Base-by-base conservation (phyloP, 1,140 invertebrate species). In the Diorhabda elongata region DNA sequence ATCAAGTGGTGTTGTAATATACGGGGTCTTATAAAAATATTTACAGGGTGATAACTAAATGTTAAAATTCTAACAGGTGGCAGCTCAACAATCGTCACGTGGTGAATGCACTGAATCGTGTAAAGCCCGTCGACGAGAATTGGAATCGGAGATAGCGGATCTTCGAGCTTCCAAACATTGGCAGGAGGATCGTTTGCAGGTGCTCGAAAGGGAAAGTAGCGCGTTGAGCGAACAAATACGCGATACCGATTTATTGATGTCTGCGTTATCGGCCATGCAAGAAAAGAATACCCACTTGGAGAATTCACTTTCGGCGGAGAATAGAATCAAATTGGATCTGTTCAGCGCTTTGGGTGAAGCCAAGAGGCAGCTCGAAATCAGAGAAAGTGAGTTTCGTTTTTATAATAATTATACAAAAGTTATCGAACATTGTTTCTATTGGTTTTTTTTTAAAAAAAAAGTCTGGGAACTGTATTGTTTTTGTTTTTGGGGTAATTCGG, bases 261-360 rank as follows among this genome's bases (percentile, higher is more conserved):
- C 88, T 59, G 92, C 93, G n/a, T 81, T 96, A 58, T 87, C 87
- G 69, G 87, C 88, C 44, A 87, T 96, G 81, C 92, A 95, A 83
- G 93, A 96, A 70, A 94, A 95, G 83, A 96, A 93, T 81, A 81
- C 87, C 74, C 92, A 93, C 80, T 85, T 96, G 67, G 95, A 99
- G 83, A 93, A 93, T 76, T 95, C 92, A 80, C 87, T 99, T 63
- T 96, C 93, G 73, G 94, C 95, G 42, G 96, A 98, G 86, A 99
- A 95, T 60, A 87, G 95, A 69, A 91, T 98, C 81, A 98, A 98
- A 84, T 87, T 98, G 69, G 95, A 98, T 85, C 86, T 99, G 67
- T 97, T 98, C 83, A 97, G 94, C 67, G 96, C 96, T 69, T 87
- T 98, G 52, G 96, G 96, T 41, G 96, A 97, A 81, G 95, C 93